A percentile compares a stretch with the other conserved stretches of the same genome.
phyloP scores from a whole-genome alignment of 2,113 vertebrate genomes.

The Leptocoma aspasia region DNA sequence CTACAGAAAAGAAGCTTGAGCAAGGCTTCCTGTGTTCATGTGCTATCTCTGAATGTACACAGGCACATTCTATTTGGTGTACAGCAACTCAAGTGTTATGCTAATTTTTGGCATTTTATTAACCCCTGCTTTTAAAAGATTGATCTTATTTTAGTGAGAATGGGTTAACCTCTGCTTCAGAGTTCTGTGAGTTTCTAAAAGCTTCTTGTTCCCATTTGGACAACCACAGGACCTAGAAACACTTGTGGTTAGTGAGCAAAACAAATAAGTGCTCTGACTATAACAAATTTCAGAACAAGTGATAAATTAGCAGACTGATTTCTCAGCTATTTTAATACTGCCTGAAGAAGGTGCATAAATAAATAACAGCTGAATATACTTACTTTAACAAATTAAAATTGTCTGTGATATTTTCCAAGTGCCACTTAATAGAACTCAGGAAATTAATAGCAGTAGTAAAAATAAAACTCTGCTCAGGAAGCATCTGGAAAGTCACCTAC shows the following conservation, averaged over 20 bases:
- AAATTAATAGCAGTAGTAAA: not conserved
- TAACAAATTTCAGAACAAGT: not conserved
- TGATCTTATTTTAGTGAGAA: not conserved
- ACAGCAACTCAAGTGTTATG: not conserved
- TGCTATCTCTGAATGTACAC: not conserved
- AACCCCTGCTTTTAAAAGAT: not conserved
- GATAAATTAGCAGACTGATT: not conserved
- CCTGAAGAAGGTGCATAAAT: not conserved
- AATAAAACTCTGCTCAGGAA: not conserved
- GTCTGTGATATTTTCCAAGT: not conserved
- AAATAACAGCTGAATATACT: not conserved
- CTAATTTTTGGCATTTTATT: not conserved
- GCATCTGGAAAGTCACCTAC: not conserved
- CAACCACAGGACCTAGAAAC: not conserved
- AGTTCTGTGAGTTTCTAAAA: not conserved
- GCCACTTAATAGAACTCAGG: not conserved
- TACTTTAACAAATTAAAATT: not conserved
- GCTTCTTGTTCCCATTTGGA: not conserved
- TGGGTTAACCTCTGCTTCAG: not conserved
- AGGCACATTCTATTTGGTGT: not conserved
- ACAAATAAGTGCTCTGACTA: not conserved
- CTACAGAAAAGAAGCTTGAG: not conserved
- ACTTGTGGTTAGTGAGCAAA: not conserved
- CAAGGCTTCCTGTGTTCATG: not conserved
- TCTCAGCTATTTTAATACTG: not conserved